phyloP scores from a whole-genome alignment of 2,797 vertebrate species.

The Scolopax rusticola region DNA sequence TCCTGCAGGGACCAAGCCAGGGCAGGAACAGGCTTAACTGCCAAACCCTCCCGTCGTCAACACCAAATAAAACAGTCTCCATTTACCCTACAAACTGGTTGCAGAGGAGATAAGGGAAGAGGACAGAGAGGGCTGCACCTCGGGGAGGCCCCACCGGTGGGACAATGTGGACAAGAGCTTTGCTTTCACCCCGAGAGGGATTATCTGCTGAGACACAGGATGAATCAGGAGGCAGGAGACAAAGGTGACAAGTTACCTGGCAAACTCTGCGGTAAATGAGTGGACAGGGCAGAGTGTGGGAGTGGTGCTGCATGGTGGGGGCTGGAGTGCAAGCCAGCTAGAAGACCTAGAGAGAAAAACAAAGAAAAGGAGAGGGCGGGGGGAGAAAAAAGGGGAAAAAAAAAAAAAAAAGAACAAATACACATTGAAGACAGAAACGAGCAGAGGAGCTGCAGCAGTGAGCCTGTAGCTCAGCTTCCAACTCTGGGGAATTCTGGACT shows the following conservation, averaged over 20 bases:
- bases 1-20: not conserved
- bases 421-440: slow-evolving; percentile 58
- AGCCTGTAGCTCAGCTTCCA: slow-evolving; percentile 22
- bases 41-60: not conserved
- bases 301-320: slow-evolving; percentile 79
- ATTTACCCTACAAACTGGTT: not conserved
- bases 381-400: not conserved
- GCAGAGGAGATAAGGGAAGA: not conserved
- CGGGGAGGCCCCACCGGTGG: not conserved
- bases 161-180: not conserved
- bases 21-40: not conserved
- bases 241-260: slow-evolving; percentile 81
- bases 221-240: not conserved
- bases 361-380: slow-evolving; percentile 49
- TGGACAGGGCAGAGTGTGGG: slow-evolving; percentile 81
- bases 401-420: slow-evolving; percentile 68
- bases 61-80: not conserved
- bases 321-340: slow-evolving; percentile 85
- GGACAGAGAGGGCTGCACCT: not conserved
- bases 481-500: not conserved
- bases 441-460: slow-evolving; percentile 29
- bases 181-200: not conserved
- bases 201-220: not conserved
- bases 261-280: slow-evolving; percentile 83
- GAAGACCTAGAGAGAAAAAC: slow-evolving; percentile 83